Evolutionary conservation across 2,113 vertebrate species (phyloP), one percentile per base, ranked within the genome.

Genomic region (Microcebus lehilahytsara): DNA sequence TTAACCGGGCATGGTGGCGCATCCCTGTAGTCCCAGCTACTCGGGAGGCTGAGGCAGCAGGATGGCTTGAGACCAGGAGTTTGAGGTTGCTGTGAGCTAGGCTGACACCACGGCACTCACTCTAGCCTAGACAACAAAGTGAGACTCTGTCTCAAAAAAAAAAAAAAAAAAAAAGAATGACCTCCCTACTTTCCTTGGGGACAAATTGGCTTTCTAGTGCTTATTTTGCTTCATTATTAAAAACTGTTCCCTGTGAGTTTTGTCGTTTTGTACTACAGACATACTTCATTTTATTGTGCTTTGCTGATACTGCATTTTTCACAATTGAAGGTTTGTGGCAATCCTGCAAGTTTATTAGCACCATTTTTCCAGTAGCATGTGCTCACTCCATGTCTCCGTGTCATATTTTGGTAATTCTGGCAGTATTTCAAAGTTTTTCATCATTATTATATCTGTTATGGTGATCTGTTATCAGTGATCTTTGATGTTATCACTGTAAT

Each of bases 221-320:
- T 95, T 42, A 42, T 42, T 42, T 56, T 86, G 58, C 67, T 93
- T 95, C 71, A 23, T 92, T 86, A 86, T 83, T 83, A 67, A 95
- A 89, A 93, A 83, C 27, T 67, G 60, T 69, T 89, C 37, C 88
- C n/a, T 91, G 60, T 94, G 46, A 86, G 78, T 93, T 93, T 95
- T 74, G 25, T 91, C 46, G 56, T 81, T 95, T 37, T 93, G 32
- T 79, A 37, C 64, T 67, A 67, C 4, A 49, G 74, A 27, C 14
- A 32, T 77, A 49, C 27, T 42, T 49, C 42, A 32, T 77, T 77
- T 30, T 75, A 75, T 32, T 74, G 23, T 64, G 60, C 60, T 30
- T 77, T 46, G 27, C 74, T 49, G 42, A 49, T 49, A 77, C 5
- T 77, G 9, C 42, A 49, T 32, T 49, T 77, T 49, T 77, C 46